phyloP scores from a whole-genome alignment of 2,888 invertebrate genomes.

The Mechanitis messenoides region DNA sequence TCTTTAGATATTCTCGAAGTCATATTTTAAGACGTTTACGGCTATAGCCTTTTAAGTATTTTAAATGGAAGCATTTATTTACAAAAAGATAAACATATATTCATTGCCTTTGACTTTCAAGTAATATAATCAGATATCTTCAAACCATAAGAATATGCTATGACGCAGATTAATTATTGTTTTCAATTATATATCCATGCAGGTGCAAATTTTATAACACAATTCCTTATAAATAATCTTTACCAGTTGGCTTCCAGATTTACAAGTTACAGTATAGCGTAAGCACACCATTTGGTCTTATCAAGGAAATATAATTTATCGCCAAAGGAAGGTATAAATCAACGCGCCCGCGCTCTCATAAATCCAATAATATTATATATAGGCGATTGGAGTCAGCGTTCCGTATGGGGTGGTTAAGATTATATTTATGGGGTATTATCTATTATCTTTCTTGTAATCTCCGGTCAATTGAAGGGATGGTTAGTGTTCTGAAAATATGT shows the following conservation, averaged over 20 bases:
- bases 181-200: not conserved
- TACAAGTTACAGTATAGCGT: slow-evolving; percentile 12
- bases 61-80: too few species aligned
- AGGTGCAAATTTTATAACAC: slow-evolving; percentile 6
- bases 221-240: not conserved
- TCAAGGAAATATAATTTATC: slow-evolving; percentile 51
- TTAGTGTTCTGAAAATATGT: not conserved
- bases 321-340: slow-evolving; percentile 70
- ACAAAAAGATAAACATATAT: too few species aligned
- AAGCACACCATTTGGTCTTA: slow-evolving; percentile 21
- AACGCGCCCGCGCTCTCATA: slow-evolving; percentile 66
- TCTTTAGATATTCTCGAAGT: not conserved
- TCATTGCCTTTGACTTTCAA: too few species aligned
- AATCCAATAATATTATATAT: slow-evolving; percentile 68
- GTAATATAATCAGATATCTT: too few species aligned
- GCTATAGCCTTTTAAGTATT: too few species aligned
- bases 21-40: not conserved
- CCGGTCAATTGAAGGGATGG: slow-evolving; percentile 1
- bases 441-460: slow-evolving; percentile 12
- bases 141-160: too few species aligned
- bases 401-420: slow-evolving; percentile 31
- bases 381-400: slow-evolving; percentile 44
- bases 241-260: slow-evolving; percentile 9
- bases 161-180: too few species aligned
- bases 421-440: slow-evolving; percentile 19